phyloP scores from a whole-genome alignment of 2,113 vertebrate species.

The Oostethus manadensis region DNA sequence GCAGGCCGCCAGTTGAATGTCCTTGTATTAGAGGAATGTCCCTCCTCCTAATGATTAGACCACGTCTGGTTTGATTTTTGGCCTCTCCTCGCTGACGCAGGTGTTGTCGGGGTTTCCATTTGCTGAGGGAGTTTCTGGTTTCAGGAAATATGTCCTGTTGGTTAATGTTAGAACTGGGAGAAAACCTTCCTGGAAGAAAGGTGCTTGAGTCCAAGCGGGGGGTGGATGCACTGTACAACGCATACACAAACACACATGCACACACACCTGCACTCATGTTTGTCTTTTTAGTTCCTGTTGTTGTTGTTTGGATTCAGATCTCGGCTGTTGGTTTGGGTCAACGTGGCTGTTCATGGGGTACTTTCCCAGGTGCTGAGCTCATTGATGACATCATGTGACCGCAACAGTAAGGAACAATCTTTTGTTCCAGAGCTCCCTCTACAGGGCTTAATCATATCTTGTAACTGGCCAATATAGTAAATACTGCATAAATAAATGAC shows the following conservation, averaged over 20 bases:
- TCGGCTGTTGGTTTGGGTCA: constrained; percentile 17
- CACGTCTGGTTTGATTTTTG: constrained; percentile 46
- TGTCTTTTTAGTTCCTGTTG: neutral
- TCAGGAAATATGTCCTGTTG: constrained; percentile 72
- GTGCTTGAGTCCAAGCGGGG: constrained; percentile 46
- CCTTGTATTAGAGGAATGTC: neutral
- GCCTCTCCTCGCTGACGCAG: constrained; percentile 61
- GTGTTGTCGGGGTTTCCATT: constrained; percentile 61
- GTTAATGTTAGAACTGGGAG: constrained; percentile 67
- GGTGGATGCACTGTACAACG: constrained; percentile 22
- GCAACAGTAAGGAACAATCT: too few relatives aligned
- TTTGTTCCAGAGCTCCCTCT: too few relatives aligned
- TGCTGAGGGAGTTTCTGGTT: constrained; percentile 71
- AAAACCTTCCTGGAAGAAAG: constrained; percentile 59
- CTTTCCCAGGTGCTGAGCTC: constrained; percentile 67
- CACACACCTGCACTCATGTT: neutral
- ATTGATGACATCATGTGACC: constrained; percentile 61
- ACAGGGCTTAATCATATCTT: too few relatives aligned
- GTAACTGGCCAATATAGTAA: too few relatives aligned
- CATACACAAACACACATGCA: neutral
- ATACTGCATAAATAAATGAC: too few relatives aligned
- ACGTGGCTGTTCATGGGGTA: constrained; percentile 42
- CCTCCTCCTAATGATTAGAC: constrained; percentile 23
- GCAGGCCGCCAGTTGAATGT: neutral
- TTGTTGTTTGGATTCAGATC: constrained; percentile 22